A percentile compares a stretch with the other conserved stretches of the same genome.
These are phyloP conservation scores for Myathropa florea DNA, from an alignment of 2,888 invertebrate species.

Conservation along the genomic window DNA sequence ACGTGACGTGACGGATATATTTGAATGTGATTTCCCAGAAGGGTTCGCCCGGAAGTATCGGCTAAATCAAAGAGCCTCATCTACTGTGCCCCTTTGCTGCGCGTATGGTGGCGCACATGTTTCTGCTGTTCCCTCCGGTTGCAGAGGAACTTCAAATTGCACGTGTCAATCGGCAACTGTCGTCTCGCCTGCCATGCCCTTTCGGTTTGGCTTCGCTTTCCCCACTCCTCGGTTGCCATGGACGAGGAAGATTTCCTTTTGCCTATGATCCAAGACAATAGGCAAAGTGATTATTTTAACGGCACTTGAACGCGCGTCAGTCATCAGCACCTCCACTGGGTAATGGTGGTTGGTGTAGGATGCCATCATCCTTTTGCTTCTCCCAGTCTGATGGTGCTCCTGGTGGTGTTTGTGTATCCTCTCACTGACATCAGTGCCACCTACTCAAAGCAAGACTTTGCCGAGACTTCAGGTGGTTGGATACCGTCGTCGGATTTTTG, in stretches of 20 bases:
- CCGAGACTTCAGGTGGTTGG: slow-evolving; percentile 18
- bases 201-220: background rate
- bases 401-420: background rate
- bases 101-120: background rate
- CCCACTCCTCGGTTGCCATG: slow-evolving; percentile 1
- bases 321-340: background rate
- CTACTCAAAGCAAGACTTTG: slow-evolving; percentile 19
- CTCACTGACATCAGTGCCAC: slow-evolving; percentile 23
- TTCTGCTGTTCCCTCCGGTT: background rate
- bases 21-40: slow-evolving; percentile 26
- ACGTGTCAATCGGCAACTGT: slow-evolving; percentile 19
- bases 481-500: background rate
- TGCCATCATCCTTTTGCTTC: background rate
- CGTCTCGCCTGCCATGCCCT: too few relatives aligned
- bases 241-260: background rate
- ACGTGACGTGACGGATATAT: slow-evolving; percentile 19
- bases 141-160: slow-evolving; percentile 2
- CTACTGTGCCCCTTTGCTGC: background rate
- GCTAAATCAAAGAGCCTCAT: slow-evolving; percentile 17
- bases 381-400: background rate
- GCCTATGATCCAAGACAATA: slow-evolving; percentile 18
- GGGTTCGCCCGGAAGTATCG: slow-evolving; percentile 29
- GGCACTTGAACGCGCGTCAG: slow-evolving; percentile 34
- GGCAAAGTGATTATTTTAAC: slow-evolving; percentile 38
- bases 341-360: background rate